These are phyloP conservation scores for Callimorpha dominula DNA, from an alignment of 2,888 invertebrate genomes.

Conservation along the genomic window DNA sequence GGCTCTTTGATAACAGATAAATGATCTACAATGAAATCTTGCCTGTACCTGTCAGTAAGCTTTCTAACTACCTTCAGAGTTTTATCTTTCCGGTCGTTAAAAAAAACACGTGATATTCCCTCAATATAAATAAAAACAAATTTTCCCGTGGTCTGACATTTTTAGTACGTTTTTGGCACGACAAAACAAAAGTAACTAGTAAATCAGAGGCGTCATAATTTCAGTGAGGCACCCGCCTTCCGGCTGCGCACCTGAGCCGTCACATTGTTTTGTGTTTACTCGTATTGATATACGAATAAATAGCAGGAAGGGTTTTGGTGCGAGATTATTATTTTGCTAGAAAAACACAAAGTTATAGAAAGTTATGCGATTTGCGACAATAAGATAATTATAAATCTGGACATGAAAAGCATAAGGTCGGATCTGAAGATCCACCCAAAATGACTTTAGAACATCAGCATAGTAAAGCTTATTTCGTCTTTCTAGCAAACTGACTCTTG, in stretches of 20 bases:
- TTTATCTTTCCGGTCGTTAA: no score
- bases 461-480: no score
- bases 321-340: neutral
- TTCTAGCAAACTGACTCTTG: no score
- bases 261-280: slow-evolving; percentile 32
- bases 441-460: no score
- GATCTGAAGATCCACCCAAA: no score
- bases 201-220: slow-evolving; percentile 69
- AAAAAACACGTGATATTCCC: no score
- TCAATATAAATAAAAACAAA: slow-evolving; percentile 3
- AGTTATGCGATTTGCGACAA: neutral
- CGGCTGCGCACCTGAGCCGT: slow-evolving; percentile 50
- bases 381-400: neutral
- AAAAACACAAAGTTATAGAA: neutral
- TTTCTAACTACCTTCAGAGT: no score
- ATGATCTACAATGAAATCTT: no score
- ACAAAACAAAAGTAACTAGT: slow-evolving; percentile 52
- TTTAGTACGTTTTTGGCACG: slow-evolving; percentile 34
- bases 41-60: no score
- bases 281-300: slow-evolving; percentile 17
- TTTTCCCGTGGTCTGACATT: slow-evolving; percentile 11
- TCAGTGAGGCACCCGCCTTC: slow-evolving; percentile 49
- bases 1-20: no score
- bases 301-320: slow-evolving; percentile 1
- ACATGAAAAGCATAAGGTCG: no score